These are phyloP conservation scores for Tautogolabrus adspersus DNA, from an alignment of 2,113 vertebrate species.

Conservation along the genomic window DNA sequence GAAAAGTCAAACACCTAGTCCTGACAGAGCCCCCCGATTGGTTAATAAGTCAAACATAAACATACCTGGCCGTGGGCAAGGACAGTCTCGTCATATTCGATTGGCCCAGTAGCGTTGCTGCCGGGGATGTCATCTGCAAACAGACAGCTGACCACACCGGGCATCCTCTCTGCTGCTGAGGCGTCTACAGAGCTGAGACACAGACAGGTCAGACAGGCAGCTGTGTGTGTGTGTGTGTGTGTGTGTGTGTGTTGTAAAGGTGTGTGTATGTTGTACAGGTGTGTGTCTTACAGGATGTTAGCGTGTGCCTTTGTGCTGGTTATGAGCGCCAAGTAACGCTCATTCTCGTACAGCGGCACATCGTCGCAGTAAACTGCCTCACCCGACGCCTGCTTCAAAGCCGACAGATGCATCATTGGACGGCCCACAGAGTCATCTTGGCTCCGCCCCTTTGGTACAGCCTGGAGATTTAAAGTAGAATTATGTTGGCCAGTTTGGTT, in stretches of 20 bases:
- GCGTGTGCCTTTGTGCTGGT: conserved; percentile 92
- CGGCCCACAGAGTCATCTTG: conserved; percentile 89
- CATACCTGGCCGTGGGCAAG: conserved; percentile 86
- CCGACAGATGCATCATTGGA: conserved; percentile 91
- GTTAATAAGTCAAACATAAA: neutral
- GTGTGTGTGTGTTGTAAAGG: neutral
- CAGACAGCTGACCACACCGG: conserved; percentile 90
- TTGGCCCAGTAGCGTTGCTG: conserved; percentile 86
- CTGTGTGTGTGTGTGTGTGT: neutral
- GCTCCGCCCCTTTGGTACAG: conserved; percentile 87
- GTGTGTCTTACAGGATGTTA: conserved; percentile 87
- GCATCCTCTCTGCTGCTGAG: conserved; percentile 83
- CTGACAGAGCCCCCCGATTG: neutral
- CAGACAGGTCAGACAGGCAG: conserved; percentile 12
- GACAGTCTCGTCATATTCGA: conserved; percentile 88
- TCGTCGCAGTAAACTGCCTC: conserved; percentile 96
- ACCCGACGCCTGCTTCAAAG: conserved; percentile 91
- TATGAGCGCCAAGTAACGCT: conserved; percentile 90
- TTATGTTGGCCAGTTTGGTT: neutral
- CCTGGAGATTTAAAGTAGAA: conserved; percentile 74
- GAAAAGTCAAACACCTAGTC: neutral
- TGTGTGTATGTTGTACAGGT: neutral
- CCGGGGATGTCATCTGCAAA: conserved; percentile 89
- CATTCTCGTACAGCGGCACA: conserved; percentile 90
- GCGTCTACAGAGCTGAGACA: conserved; percentile 86